A percentile compares a stretch with the other conserved stretches of the same genome.
Evolutionary conservation across 1,140 invertebrate genomes (phyloP).

Genomic region (Microvelia longipes): DNA sequence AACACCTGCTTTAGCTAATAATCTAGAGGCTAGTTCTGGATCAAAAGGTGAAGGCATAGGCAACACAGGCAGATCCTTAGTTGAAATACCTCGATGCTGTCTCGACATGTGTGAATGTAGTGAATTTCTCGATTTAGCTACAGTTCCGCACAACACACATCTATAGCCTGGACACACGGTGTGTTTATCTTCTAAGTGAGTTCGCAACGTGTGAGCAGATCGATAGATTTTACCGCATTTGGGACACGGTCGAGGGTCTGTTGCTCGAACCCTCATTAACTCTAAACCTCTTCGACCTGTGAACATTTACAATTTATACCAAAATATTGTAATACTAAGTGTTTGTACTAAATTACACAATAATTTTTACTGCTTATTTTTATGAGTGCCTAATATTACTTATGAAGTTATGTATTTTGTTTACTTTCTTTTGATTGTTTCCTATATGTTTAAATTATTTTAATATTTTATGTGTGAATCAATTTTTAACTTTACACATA

Average conservation of each 20-base stretch:
- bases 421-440: too few relatives aligned
- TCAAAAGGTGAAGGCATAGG: slow-evolving; percentile 83
- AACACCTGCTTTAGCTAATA: slow-evolving; percentile 70
- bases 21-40: slow-evolving; percentile 60
- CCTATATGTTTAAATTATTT: too few relatives aligned
- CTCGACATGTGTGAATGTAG: slow-evolving; percentile 83
- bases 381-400: too few relatives aligned
- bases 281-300: slow-evolving; percentile 58
- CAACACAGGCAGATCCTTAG: slow-evolving; percentile 75
- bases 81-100: slow-evolving; percentile 78
- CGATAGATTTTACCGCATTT: slow-evolving; percentile 86
- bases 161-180: slow-evolving; percentile 80
- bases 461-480: too few relatives aligned
- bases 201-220: slow-evolving; percentile 69
- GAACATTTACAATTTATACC: slow-evolving; percentile 25
- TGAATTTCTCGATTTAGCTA: slow-evolving; percentile 78
- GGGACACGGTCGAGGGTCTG: slow-evolving; percentile 76
- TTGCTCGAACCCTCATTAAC: slow-evolving; percentile 69
- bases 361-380: too few relatives aligned
- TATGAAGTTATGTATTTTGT: too few relatives aligned
- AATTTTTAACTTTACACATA: too few relatives aligned
- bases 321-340: not conserved
- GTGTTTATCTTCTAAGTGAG: slow-evolving; percentile 82
- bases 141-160: slow-evolving; percentile 78
- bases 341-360: too few relatives aligned